Conservation (phyloP, 2,113 vertebrate genomes). For the Rhodinocichla rosea region DNA sequence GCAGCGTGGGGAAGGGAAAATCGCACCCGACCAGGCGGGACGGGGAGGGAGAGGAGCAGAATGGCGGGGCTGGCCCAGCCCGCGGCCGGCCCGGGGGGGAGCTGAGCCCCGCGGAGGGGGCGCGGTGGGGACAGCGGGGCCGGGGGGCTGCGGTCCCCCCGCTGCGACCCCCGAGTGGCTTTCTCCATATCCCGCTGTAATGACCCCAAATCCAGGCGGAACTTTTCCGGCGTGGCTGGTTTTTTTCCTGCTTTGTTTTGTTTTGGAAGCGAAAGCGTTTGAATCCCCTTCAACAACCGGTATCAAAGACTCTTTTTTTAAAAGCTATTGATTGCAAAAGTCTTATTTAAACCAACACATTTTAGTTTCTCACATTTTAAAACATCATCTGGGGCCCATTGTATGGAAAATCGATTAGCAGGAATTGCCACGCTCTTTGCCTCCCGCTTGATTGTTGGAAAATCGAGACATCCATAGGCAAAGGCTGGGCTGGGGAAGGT, state of each 20-base stretch:
- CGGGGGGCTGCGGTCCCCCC: background rate
- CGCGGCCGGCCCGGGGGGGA: background rate
- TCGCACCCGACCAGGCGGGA: background rate
- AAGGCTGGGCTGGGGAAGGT: conserved; percentile 45
- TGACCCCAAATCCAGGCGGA: background rate
- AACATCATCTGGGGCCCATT: conserved; percentile 72
- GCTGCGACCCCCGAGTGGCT: background rate
- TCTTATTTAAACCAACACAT: conserved; percentile 74
- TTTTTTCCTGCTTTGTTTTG: conserved; percentile 21
- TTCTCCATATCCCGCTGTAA: background rate
- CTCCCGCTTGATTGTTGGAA: conserved; percentile 69
- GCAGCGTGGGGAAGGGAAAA: background rate
- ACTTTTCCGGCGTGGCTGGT: background rate
- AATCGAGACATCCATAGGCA: conserved; percentile 69
- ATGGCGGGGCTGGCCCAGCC: background rate
- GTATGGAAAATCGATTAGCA: conserved; percentile 71
- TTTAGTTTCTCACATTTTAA: conserved; percentile 74
- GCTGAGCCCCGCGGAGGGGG: background rate
- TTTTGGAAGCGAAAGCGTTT: conserved; percentile 47
- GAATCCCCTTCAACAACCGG: conserved; percentile 55
- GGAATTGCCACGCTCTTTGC: conserved; percentile 72
- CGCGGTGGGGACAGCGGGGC: background rate
- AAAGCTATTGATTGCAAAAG: conserved; percentile 66
- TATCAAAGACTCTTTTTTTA: conserved; percentile 63
- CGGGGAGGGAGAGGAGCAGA: no score